These are phyloP conservation scores for Falco cherrug DNA, from an alignment of 2,797 vertebrate genomes.

Conservation along the genomic window DNA sequence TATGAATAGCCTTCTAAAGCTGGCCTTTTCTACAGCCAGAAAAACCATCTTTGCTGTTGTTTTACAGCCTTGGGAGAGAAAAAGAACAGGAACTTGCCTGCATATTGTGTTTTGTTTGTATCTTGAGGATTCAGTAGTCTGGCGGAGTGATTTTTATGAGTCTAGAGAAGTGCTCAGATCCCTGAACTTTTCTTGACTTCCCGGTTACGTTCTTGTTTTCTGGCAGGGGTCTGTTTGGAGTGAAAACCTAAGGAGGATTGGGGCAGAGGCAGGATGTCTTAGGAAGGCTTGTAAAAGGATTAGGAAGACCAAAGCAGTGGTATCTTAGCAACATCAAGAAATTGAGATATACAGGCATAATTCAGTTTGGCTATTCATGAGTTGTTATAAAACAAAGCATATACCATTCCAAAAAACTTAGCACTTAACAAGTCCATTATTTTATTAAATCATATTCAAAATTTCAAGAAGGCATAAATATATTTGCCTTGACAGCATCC, in stretches of 20 bases:
- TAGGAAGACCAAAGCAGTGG: neutral
- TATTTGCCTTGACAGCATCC: neutral
- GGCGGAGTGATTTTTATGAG: neutral
- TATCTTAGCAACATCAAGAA: neutral
- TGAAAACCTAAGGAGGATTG: neutral
- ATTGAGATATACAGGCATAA: neutral
- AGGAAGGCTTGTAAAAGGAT: neutral
- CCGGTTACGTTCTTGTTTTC: neutral
- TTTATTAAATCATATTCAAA: neutral
- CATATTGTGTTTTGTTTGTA: neutral
- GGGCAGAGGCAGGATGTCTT: neutral
- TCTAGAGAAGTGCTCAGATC: neutral
- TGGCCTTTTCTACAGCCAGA: neutral
- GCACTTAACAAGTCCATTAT: neutral
- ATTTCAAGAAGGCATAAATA: neutral
- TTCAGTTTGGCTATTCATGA: neutral
- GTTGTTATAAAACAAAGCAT: neutral
- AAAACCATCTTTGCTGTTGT: neutral
- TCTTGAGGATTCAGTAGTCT: neutral
- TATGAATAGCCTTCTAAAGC: constrained; percentile 20
- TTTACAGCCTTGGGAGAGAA: neutral
- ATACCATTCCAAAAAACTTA: neutral
- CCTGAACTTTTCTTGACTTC: neutral
- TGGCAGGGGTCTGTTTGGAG: neutral
- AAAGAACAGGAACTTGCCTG: neutral